phyloP scores from a whole-genome alignment of 2,888 invertebrate species.

The Piscicola geometra region DNA sequence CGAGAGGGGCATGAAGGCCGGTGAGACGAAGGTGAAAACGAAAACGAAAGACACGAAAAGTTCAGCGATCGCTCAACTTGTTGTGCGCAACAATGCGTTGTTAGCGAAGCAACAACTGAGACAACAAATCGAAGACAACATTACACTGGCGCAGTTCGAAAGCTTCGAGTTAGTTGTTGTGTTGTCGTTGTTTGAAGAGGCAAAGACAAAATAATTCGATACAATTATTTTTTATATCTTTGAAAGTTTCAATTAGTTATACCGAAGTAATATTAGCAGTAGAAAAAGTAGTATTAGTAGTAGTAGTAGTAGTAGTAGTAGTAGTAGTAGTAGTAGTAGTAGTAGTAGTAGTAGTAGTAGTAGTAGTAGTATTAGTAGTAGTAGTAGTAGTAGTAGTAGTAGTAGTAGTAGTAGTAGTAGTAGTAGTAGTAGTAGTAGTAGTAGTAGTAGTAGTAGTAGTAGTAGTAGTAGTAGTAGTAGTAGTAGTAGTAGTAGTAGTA shows the following conservation, averaged over 20 bases:
- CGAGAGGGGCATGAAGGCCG: too few relatives aligned
- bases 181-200: too few relatives aligned
- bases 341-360: conserved; percentile 31
- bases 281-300: conserved; percentile 33
- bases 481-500: conserved; percentile 2
- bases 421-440: conserved; percentile 30
- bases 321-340: conserved; percentile 31
- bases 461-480: not conserved
- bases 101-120: not conserved
- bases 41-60: not conserved
- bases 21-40: not conserved
- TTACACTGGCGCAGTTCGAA: conserved; percentile 35
- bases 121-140: conserved; percentile 30
- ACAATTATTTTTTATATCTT: conserved; percentile 16
- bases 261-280: conserved; percentile 31
- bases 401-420: conserved; percentile 30
- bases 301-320: conserved; percentile 29
- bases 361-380: conserved; percentile 36
- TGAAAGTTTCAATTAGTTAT: too few relatives aligned
- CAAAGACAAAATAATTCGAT: too few relatives aligned
- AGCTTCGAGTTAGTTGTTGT: conserved; percentile 34
- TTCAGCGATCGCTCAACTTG: not conserved
- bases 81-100: not conserved
- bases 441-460: conserved; percentile 11
- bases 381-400: conserved; percentile 33